Base-by-base conservation (phyloP, 1,140 invertebrate genomes). In the Hormaphis cornu region DNA sequence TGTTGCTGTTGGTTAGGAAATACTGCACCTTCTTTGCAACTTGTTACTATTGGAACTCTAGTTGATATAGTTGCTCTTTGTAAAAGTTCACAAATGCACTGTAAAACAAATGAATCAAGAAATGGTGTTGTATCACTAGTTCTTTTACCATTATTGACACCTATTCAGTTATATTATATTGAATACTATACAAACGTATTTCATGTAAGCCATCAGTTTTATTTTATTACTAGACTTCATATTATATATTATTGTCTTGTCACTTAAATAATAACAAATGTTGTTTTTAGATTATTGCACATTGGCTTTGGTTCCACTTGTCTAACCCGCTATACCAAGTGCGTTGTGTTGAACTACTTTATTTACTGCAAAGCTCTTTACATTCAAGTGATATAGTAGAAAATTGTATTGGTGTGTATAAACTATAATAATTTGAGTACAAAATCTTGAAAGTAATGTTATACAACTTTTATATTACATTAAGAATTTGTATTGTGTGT, bases 41-140 rank as follows among this genome's bases (percentile, higher is more conserved):
- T 89, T 22, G 82, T 84, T 0, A 84, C 88, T 6, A 85, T 90
- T 20, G 82, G 84, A 1, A 87, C 88, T 5, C 77, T 91, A n/a
- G 78, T 91, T 22, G 89, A 91, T 75, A 77, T 91, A 10, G 85
- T 90, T 42, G 84, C 84, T 33, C 75, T 76, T 22, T 76, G 75
- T 53, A 71, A 73, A n/a, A 74, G 74, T 10, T 72, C 74, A 9
- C 73, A 75, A 69, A 70, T 72, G 2, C 66, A 66, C 44, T 33
- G 26, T 26, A 59, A 63, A 59, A 52, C 46, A 42, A 59, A 59
- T 7, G 70, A 63, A 54, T 44, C 56, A 28, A 53, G 54, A 8
- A 63, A 63, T 54, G 54, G 42, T 22, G 46, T 74, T 10, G 70
- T 72, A 1, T 69, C 72, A 18, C 33, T 89, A 46, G 81, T 86